These are phyloP conservation scores for Riptortus pedestris DNA, from an alignment of 1,140 invertebrate genomes.

Conservation along the genomic window DNA sequence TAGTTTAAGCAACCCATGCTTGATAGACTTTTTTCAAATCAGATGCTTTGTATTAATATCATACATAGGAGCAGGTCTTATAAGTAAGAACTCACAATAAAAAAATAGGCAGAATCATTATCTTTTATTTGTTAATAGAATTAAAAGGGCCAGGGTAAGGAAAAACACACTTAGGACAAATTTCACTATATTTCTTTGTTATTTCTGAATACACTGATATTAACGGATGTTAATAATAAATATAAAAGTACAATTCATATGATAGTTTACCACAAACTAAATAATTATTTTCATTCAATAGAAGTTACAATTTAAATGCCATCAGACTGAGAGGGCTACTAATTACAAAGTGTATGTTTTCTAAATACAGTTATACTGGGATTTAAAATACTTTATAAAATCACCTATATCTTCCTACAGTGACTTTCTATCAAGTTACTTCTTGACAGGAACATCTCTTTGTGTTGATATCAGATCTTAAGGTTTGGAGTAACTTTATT, in stretches of 20 bases:
- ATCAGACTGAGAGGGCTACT: not conserved
- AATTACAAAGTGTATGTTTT: not conserved
- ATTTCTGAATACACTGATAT: slow-evolving; percentile 16
- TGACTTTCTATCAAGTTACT: not conserved
- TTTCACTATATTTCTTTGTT: slow-evolving; percentile 11
- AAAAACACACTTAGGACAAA: not conserved
- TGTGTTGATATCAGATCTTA: not conserved
- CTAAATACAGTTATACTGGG: not conserved
- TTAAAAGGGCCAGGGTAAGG: not conserved
- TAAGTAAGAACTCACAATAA: too few relatives aligned
- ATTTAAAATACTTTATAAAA: not conserved
- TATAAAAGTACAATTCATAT: slow-evolving; percentile 12
- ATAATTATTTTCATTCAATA: slow-evolving; percentile 8
- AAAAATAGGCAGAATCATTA: too few relatives aligned
- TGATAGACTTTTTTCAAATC: too few relatives aligned
- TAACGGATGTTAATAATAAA: slow-evolving; percentile 16
- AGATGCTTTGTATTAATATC: too few relatives aligned
- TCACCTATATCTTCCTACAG: not conserved
- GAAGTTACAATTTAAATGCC: not conserved
- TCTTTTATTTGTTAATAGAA: too few relatives aligned
- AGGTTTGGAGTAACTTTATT: not conserved
- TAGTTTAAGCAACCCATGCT: too few relatives aligned
- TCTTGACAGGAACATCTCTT: not conserved
- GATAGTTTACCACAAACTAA: slow-evolving; percentile 7
- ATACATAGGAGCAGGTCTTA: too few relatives aligned